phyloP scores from a whole-genome alignment of 2,113 vertebrate genomes.

The Campylomormyrus tamandua region DNA sequence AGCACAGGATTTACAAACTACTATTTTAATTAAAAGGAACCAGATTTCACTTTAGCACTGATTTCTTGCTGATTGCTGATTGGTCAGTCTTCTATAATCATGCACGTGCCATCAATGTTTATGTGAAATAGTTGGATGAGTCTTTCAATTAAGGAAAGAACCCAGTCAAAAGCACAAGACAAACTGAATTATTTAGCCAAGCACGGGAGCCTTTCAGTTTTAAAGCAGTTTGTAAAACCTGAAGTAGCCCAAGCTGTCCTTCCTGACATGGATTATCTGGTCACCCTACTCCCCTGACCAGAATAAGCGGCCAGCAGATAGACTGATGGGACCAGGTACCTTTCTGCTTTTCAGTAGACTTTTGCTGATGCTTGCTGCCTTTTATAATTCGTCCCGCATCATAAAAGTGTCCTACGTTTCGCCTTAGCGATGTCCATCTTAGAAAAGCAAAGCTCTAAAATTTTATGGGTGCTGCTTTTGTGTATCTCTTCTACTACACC shows the following conservation, averaged over 20 bases:
- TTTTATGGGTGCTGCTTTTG: not conserved
- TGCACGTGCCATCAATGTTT: not conserved
- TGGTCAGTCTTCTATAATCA: not conserved
- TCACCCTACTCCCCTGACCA: not conserved
- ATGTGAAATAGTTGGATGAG: not conserved
- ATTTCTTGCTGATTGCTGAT: not conserved
- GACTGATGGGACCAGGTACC: not conserved
- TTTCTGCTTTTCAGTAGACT: not conserved
- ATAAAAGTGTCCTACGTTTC: not conserved
- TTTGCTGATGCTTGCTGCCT: not conserved
- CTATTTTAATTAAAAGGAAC: not conserved
- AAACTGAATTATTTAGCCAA: not conserved
- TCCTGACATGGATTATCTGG: not conserved
- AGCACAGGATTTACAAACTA: not conserved
- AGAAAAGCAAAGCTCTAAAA: not conserved
- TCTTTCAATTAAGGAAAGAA: not conserved
- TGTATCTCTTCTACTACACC: not conserved
- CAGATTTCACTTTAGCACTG: not conserved
- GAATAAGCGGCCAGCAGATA: not conserved
- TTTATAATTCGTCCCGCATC: not conserved
- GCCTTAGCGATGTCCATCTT: not conserved
- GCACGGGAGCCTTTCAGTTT: not conserved
- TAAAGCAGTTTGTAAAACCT: not conserved
- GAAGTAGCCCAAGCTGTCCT: not conserved
- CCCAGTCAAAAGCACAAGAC: not conserved